Evolutionary conservation across 2,888 invertebrate genomes (phyloP).

Genomic region (Synergus japonicus): DNA sequence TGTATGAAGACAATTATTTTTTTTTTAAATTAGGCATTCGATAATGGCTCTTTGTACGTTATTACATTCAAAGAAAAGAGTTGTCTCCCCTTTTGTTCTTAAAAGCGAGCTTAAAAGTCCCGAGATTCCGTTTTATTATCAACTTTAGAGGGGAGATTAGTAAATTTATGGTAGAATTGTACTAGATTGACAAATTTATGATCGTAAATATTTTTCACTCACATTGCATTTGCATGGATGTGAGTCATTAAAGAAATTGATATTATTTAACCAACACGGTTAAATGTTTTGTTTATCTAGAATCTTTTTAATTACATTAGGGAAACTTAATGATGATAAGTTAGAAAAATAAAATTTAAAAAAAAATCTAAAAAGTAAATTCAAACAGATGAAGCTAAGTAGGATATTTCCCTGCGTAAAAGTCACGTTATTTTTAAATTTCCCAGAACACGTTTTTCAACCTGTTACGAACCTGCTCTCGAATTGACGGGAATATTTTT

Average conservation of each 20-base stretch:
- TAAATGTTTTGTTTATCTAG: background rate
- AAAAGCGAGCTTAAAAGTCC: background rate
- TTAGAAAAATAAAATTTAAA: background rate
- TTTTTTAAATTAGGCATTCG: slow-evolving; percentile 46
- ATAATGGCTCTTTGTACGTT: slow-evolving; percentile 58
- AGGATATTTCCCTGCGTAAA: slow-evolving; percentile 12
- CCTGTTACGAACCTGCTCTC: slow-evolving; percentile 40
- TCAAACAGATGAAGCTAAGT: background rate
- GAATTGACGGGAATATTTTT: slow-evolving; percentile 41
- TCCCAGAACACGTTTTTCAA: slow-evolving; percentile 34
- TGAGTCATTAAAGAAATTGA: background rate
- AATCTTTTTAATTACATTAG: background rate
- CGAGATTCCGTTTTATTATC: background rate
- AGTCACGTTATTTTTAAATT: slow-evolving; percentile 27
- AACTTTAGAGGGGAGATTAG: slow-evolving; percentile 19
- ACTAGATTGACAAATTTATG: background rate
- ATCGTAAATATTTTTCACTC: background rate
- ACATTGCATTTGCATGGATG: background rate
- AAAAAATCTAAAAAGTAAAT: background rate
- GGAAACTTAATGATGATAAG: background rate
- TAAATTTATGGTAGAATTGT: slow-evolving; percentile 12
- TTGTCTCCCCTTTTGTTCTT: background rate
- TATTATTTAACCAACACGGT: background rate
- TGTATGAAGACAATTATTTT: background rate
- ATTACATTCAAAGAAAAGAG: background rate